Evolutionary conservation across 2,888 invertebrate species (phyloP), one percentile per base, ranked within the genome.

Genomic region (Megaustenia siamemsis): DNA sequence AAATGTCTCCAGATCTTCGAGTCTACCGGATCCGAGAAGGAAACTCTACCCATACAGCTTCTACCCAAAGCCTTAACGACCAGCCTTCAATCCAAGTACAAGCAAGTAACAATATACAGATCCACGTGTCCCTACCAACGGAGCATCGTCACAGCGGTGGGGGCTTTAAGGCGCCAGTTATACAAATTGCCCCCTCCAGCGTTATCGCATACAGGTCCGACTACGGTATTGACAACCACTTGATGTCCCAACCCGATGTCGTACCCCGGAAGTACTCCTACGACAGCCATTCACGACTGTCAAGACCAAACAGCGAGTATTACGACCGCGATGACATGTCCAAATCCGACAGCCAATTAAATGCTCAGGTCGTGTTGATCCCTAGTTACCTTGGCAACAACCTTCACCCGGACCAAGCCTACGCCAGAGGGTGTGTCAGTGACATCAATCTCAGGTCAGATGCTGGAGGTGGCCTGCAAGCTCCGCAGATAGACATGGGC

Each of bases 331-430:
- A 89, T 35, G 90, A 90, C 84, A 84, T 91, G 63, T 90, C 90
- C 10, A 92, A 91, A 80, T 92, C 92, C 6, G 92, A 92, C 82
- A 90, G 88, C 49, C 92, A 92, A 86, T 84, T 92, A 28, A 90
- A 91, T 71, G 81, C 88, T 15, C 86, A 86, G 15, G 56, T 84
- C 0, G 83, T 86, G 1, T n/a, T n/a, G n/a, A 40, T 82, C 0
- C 88, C 88, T 10, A 78, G 78, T n/a, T 86, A 86, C 69, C 60
- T 84, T 18, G 83, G 86, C 35, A 45, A 82, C 73, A 78, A 68
- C 24, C 79, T 87, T 12, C 83, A 87, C 60, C 85, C 85, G 1
- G 68, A 84, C 24, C 82, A 85, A 78, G 81, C 45, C 18, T 69
- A 86, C 15, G 85, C 87, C n/a, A 83, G 86, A 12, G 85, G 86